Evolutionary conservation across 2,113 vertebrate genomes (phyloP).

Genomic region (Micronycteris hirsuta): DNA sequence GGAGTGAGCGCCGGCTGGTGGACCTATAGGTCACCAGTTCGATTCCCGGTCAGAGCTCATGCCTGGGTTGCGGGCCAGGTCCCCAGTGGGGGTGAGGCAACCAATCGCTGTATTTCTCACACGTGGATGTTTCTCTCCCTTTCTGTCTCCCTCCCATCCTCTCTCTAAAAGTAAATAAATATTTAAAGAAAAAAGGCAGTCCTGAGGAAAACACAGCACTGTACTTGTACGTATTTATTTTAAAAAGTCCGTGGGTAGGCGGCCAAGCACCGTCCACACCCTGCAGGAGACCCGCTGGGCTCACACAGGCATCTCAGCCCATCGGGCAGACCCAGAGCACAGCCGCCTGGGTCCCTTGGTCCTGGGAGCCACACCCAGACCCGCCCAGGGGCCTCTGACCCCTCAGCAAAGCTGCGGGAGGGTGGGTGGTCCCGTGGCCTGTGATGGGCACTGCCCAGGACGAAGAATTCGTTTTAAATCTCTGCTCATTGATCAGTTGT

Average conservation of each 20-base stretch:
- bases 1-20: too few relatives aligned
- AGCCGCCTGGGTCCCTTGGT: rapidly evolving
- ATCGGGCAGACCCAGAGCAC: neutral
- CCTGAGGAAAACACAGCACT: neutral
- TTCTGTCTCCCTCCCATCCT: too few relatives aligned
- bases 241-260: neutral
- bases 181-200: too few relatives aligned
- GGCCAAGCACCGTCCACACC: neutral
- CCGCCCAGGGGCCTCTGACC: rapidly evolving
- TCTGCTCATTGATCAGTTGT: neutral
- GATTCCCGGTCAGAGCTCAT: too few relatives aligned
- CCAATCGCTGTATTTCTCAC: too few relatives aligned
- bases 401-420: neutral
- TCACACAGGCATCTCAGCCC: rapidly evolving
- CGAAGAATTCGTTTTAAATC: neutral
- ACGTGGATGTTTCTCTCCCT: too few relatives aligned
- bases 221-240: too few relatives aligned
- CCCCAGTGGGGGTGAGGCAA: too few relatives aligned
- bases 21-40: too few relatives aligned
- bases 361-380: rapidly evolving
- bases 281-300: neutral
- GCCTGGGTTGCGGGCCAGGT: too few relatives aligned
- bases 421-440: rapidly evolving
- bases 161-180: too few relatives aligned
- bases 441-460: rapidly evolving